Conservation (phyloP, 2,888 invertebrate genomes). For the Caenorhabditis sp. region DNA sequence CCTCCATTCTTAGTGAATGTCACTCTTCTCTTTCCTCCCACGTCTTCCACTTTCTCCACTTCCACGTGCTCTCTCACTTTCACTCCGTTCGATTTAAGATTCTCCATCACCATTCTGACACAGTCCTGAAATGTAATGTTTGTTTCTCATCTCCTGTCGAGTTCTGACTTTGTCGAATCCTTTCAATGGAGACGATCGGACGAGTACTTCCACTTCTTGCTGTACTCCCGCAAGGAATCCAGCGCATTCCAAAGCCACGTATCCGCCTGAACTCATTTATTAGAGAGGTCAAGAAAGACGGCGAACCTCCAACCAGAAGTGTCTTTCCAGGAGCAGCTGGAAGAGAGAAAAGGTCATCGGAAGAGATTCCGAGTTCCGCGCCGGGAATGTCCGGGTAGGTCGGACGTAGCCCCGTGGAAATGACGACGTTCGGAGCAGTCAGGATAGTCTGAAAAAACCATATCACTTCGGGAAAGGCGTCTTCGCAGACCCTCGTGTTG, state of each 20-base stretch:
- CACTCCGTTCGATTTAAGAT: constrained; percentile 81
- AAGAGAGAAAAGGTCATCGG: constrained; percentile 83
- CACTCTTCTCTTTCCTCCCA: constrained; percentile 20
- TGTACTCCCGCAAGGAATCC: constrained; percentile 82
- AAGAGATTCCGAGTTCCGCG: constrained; percentile 81
- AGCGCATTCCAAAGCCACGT: constrained; percentile 83
- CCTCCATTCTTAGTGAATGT: constrained; percentile 8
- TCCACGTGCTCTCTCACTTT: constrained; percentile 79
- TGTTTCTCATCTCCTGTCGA: background rate
- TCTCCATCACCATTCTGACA: constrained; percentile 81
- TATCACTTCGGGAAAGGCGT: background rate
- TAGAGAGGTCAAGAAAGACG: no score
- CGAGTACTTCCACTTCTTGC: constrained; percentile 80
- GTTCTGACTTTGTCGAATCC: constrained; percentile 81
- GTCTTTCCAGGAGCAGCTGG: constrained; percentile 81
- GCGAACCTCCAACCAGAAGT: constrained; percentile 82
- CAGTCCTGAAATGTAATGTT: constrained; percentile 79
- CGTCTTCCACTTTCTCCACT: constrained; percentile 38
- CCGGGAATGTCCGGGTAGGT: constrained; percentile 81
- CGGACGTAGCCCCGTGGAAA: constrained; percentile 82
- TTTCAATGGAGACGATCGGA: constrained; percentile 82
- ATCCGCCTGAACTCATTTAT: no score
- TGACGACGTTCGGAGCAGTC: constrained; percentile 80
- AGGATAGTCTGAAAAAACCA: constrained; percentile 58
- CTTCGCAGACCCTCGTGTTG: constrained; percentile 30